phyloP scores from a whole-genome alignment of 92 coral and sea anemone species.

The Montipora capitata region DNA sequence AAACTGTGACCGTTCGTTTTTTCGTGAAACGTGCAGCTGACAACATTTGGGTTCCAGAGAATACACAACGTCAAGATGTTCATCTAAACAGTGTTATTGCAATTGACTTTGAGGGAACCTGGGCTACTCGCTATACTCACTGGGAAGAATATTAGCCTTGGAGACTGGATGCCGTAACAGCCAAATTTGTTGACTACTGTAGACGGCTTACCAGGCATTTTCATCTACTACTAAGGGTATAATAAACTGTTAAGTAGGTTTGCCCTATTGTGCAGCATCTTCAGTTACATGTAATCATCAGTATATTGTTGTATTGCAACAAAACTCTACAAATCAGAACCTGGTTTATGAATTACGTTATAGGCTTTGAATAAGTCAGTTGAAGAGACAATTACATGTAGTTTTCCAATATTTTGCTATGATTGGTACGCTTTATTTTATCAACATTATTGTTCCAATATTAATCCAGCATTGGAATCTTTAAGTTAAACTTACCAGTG shows the following conservation, averaged over 20 bases:
- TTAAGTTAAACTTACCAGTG: conserved; percentile 13
- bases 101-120: conserved; percentile 43
- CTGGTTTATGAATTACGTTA: conserved; percentile 11
- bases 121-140: conserved; percentile 50
- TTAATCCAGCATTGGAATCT: conserved; percentile 15
- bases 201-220: conserved; percentile 10
- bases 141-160: conserved; percentile 47
- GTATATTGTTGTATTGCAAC: conserved; percentile 16
- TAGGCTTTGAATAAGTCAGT: conserved; percentile 26
- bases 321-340: conserved; percentile 6
- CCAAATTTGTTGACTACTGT: conserved; percentile 16
- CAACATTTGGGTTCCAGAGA: conserved; percentile 42
- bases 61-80: conserved; percentile 22
- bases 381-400: conserved; percentile 7
- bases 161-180: conserved; percentile 13
- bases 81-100: conserved; percentile 36
- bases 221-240: conserved; percentile 10
- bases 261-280: conserved; percentile 30
- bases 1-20: no score
- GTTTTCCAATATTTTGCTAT: conserved; percentile 17
- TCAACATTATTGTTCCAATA: background rate
- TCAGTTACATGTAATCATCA: conserved; percentile 7
- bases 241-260: conserved; percentile 2
- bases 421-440: conserved; percentile 2
- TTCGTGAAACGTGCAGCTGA: conserved; percentile 36